A percentile compares a stretch with the other conserved stretches of the same genome.
Conservation (phyloP, 2,888 invertebrate species). For the Ophioninae sp. region DNA sequence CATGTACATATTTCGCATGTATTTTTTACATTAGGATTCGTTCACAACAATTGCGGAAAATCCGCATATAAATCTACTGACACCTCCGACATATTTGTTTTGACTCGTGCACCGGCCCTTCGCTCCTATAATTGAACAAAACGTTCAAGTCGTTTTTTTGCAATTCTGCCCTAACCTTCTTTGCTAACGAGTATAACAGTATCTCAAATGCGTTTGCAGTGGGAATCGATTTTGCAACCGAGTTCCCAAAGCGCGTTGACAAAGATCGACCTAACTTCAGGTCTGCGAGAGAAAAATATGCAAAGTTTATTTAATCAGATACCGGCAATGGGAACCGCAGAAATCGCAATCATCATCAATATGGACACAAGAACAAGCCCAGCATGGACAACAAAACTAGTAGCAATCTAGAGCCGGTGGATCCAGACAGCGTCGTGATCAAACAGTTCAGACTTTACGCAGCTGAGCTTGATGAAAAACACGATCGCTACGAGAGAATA, state of each 20-base stretch:
- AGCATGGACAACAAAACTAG: slow-evolving; percentile 81
- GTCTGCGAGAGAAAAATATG: neutral
- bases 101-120: too few relatives aligned
- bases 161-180: neutral
- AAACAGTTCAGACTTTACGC: slow-evolving; percentile 86
- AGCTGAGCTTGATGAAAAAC: slow-evolving; percentile 87
- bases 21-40: too few relatives aligned
- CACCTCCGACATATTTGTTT: too few relatives aligned
- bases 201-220: neutral
- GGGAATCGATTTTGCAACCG: neutral
- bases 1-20: too few relatives aligned
- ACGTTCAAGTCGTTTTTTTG: too few relatives aligned
- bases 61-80: too few relatives aligned
- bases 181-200: neutral
- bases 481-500: slow-evolving; percentile 92
- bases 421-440: slow-evolving; percentile 83
- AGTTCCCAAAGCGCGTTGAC: neutral
- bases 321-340: slow-evolving; percentile 61
- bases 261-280: neutral
- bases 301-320: slow-evolving; percentile 46
- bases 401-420: slow-evolving; percentile 80
- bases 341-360: slow-evolving; percentile 63
- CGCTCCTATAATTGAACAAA: too few relatives aligned
- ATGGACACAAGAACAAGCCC: slow-evolving; percentile 68
- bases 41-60: too few relatives aligned